A percentile compares a stretch with the other conserved stretches of the same genome.
Conservation (phyloP, 2,113 vertebrate genomes). For the Phocoena phocoena region DNA sequence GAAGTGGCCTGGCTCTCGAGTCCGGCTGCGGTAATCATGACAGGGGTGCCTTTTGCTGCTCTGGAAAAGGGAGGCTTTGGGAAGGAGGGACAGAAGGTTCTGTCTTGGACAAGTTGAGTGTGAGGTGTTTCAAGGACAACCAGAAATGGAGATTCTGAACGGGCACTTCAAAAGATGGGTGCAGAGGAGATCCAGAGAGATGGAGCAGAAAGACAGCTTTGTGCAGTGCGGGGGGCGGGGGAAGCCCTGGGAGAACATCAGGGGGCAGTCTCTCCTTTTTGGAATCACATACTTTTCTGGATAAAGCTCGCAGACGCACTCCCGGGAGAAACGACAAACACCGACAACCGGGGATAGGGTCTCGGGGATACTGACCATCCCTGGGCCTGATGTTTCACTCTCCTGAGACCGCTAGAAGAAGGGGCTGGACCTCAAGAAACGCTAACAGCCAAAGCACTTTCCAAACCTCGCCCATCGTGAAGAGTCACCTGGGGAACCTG, state of each 20-base stretch:
- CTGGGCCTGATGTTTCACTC: neutral
- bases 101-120: neutral
- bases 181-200: neutral
- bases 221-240: fast-evolving
- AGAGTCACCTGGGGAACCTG: neutral
- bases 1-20: neutral
- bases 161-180: neutral
- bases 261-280: neutral
- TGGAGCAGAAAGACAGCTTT: neutral
- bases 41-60: neutral
- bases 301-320: neutral
- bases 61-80: neutral
- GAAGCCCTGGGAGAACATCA: neutral
- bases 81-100: neutral
- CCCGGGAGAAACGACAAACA: neutral
- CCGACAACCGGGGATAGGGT: neutral
- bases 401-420: neutral
- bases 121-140: neutral
- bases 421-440: neutral
- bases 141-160: neutral
- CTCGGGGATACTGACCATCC: neutral
- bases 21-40: neutral
- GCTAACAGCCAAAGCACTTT: neutral
- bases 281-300: neutral
- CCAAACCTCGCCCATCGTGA: neutral